Conservation (phyloP, 2,113 vertebrate species). For the Tyrannus savana region DNA sequence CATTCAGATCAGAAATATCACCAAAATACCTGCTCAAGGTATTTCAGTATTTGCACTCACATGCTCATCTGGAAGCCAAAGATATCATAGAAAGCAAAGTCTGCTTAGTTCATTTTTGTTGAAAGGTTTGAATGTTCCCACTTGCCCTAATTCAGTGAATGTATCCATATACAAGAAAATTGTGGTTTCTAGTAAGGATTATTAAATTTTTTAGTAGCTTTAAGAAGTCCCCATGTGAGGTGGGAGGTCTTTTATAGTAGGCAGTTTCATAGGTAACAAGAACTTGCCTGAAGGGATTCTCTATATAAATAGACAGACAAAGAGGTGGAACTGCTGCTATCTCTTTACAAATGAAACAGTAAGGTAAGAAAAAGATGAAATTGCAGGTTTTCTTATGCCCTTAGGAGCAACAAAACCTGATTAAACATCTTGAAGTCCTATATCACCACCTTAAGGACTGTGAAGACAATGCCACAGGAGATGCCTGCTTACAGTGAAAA, state of each 20-base stretch:
- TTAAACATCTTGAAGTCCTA: background rate
- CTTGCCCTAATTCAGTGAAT: background rate
- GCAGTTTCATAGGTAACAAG: background rate
- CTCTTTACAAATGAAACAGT: background rate
- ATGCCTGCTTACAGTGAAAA: background rate
- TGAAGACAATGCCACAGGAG: background rate
- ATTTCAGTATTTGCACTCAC: background rate
- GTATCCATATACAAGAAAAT: background rate
- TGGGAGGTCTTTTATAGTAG: background rate
- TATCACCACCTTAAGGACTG: background rate
- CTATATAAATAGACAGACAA: background rate
- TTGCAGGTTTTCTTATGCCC: background rate
- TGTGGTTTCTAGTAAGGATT: background rate
- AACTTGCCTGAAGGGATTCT: background rate
- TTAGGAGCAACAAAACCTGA: background rate
- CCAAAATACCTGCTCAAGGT: background rate
- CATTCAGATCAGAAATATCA: background rate
- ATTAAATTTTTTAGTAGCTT: background rate
- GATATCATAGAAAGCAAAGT: background rate
- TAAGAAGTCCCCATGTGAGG: background rate
- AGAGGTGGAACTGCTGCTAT: background rate
- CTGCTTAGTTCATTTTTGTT: background rate
- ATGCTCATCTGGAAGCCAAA: background rate
- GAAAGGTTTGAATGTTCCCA: background rate
- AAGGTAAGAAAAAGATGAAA: background rate